Evolutionary conservation across 2,888 invertebrate species (phyloP).

Genomic region (Dryocosmus kuriphilus): DNA sequence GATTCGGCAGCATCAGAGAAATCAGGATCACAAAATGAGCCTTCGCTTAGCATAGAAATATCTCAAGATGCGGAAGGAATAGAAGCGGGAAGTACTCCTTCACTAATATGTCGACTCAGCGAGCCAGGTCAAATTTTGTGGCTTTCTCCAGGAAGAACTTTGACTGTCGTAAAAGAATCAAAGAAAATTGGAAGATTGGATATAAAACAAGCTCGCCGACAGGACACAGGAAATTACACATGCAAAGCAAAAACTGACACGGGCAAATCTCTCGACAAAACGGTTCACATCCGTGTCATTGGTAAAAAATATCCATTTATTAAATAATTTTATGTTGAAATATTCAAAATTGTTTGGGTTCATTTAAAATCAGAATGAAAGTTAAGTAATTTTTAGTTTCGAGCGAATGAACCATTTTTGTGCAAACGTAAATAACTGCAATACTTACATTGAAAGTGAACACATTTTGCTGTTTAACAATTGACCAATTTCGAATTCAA

Average conservation of each 20-base stretch:
- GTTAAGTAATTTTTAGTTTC: too few relatives aligned
- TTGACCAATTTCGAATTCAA: too few relatives aligned
- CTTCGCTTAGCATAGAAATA: conserved; percentile 64
- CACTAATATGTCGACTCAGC: conserved; percentile 80
- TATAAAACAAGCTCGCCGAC: conserved; percentile 79
- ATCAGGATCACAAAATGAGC: conserved; percentile 53
- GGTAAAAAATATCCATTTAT: conserved; percentile 61
- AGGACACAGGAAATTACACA: conserved; percentile 82
- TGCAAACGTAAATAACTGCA: too few relatives aligned
- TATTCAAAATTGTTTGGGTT: too few relatives aligned
- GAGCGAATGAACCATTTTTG: too few relatives aligned
- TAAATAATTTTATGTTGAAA: neutral
- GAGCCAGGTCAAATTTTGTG: conserved; percentile 81
- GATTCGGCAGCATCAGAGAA: conserved; percentile 59
- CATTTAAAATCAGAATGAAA: too few relatives aligned
- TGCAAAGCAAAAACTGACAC: conserved; percentile 79
- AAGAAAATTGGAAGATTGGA: conserved; percentile 77
- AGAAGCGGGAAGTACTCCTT: conserved; percentile 74
- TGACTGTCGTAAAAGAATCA: conserved; percentile 76
- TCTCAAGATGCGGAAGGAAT: conserved; percentile 72
- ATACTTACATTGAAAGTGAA: too few relatives aligned
- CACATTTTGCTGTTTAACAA: too few relatives aligned
- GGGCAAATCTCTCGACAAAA: conserved; percentile 69
- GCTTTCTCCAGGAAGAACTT: conserved; percentile 80
- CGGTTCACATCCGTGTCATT: conserved; percentile 72